A percentile compares a stretch with the other conserved stretches of the same genome.
Conservation (phyloP, 2,888 invertebrate species). For the Lissonota sp. region DNA sequence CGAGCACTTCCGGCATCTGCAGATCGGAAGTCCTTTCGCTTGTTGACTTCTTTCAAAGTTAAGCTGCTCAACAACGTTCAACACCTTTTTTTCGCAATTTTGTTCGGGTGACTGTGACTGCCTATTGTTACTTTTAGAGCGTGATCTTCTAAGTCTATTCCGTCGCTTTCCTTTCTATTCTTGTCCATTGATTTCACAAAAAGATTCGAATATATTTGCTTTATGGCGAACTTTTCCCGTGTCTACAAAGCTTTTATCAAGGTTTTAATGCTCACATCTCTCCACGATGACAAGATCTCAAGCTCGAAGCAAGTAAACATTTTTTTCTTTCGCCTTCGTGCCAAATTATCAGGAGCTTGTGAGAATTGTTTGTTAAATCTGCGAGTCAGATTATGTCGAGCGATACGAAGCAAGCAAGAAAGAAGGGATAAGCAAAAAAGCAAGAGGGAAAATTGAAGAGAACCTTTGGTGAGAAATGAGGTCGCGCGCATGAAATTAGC, state of each 20-base stretch:
- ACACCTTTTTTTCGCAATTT: no score
- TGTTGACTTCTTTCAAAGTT: slow-evolving; percentile 57
- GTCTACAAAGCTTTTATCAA: no score
- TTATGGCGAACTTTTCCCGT: no score
- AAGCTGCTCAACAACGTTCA: slow-evolving; percentile 34
- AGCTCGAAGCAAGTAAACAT: no score
- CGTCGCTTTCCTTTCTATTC: no score
- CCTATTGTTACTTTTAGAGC: background rate
- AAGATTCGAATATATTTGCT: no score
- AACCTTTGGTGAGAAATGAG: slow-evolving; percentile 37
- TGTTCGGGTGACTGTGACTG: no score
- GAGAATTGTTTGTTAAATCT: slow-evolving; percentile 27
- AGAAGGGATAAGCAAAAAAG: background rate
- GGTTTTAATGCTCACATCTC: no score
- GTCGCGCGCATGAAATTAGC: slow-evolving; percentile 24
- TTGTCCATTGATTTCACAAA: no score
- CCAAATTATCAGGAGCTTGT: slow-evolving; percentile 16
- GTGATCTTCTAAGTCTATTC: no score
- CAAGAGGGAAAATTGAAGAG: slow-evolving; percentile 21
- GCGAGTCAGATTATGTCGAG: slow-evolving; percentile 18
- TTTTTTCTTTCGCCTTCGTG: slow-evolving; percentile 10
- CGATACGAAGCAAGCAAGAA: background rate
- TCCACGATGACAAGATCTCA: no score
- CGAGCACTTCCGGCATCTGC: slow-evolving; percentile 36
- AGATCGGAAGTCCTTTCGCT: slow-evolving; percentile 62